Evolutionary conservation across 1,140 invertebrate species (phyloP), one percentile per base, ranked within the genome.

Genomic region (Vollenhovia emeryi): DNA sequence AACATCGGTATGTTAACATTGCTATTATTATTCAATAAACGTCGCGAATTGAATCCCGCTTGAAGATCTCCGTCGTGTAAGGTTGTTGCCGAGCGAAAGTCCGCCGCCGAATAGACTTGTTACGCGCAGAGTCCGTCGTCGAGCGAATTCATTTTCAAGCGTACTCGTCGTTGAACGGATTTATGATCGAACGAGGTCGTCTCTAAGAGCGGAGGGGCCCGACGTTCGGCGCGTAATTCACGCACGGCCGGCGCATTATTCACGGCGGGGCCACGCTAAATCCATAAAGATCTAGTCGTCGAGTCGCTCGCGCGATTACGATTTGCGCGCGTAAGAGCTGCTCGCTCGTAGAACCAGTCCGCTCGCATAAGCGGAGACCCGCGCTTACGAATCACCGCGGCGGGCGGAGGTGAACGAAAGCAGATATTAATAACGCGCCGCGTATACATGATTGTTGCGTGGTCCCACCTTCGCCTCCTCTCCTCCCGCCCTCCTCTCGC

Each of bases 361-460:
- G 45, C 45, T 40, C 68, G 57, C 9, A 64, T 18, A 48, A 62
- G 45, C 64, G 64, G 36, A 57, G 78, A 71, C 48, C 36, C 62
- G 48, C 88, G 85, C 85, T 90, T 85, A 87, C 82, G 88, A 86
- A 92, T 91, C 87, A 85, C 86, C 85, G 76, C 86, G 78, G 75
- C 84, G 66, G 36, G 24, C 43, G 66, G 50, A 66, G 75, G 52
- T 71, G 89, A 90, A 91, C 85, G 88, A 89, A 91, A 91, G 87
- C 87, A 90, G 92, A 92, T 92, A 93, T 93, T 93, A 93, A 93
- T 93, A 92, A 92, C 92, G 90, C 89, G 84, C 89, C 90, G 88
- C 87, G 92, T 92, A 66, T 66, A 86, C 74, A 91, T 92, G 92
- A 92, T 92, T 91, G 91, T 92, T 90, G 90, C 92, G 87, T 92